Conservation (phyloP, 2,113 vertebrate genomes). For the Hippoglossus stenolepis region DNA sequence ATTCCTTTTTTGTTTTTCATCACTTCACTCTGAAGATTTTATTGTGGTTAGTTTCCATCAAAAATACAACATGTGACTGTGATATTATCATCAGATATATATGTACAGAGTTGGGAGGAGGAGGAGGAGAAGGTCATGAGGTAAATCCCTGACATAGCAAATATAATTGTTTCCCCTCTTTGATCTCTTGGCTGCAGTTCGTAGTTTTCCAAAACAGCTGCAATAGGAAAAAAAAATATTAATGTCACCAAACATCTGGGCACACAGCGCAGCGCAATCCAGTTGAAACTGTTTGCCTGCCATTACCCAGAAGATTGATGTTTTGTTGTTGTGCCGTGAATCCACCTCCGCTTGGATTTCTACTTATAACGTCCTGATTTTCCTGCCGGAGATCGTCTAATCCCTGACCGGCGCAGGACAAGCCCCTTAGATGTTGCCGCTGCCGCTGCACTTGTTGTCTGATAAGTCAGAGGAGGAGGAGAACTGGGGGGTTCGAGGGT, state of each 20-base stretch:
- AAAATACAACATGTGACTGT: neutral
- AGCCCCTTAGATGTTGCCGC: slow-evolving; percentile 5
- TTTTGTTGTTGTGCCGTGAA: neutral
- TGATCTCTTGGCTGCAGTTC: slow-evolving; percentile 20
- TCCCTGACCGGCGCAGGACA: slow-evolving; percentile 1
- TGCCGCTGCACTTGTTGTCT: neutral
- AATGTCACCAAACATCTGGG: slow-evolving; percentile 29
- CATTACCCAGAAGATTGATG: slow-evolving; percentile 20
- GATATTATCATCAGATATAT: slow-evolving; percentile 6
- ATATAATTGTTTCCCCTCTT: slow-evolving; percentile 5
- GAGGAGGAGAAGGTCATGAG: slow-evolving; percentile 4
- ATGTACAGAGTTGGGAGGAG: slow-evolving; percentile 5
- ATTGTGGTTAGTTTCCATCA: neutral
- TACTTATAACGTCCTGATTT: slow-evolving; percentile 18
- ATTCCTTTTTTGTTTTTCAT: too few relatives aligned
- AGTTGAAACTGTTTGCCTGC: slow-evolving; percentile 8
- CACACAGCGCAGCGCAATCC: neutral
- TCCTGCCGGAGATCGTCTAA: slow-evolving; percentile 14
- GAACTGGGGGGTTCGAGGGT: too few relatives aligned
- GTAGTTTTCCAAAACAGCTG: slow-evolving; percentile 16
- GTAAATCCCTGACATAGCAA: slow-evolving; percentile 30
- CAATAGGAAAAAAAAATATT: too few relatives aligned
- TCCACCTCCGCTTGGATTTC: slow-evolving; percentile 11
- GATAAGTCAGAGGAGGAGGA: too few relatives aligned
- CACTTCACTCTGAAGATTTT: neutral